phyloP scores from a whole-genome alignment of 1,140 invertebrate genomes.

The fruit fly (Drosophila melanogaster) region Release_6_plus_ISO1_MT NT_033779.5:3337501-3338000 shows the following conservation, averaged over 20 bases:
- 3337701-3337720: slow-evolving; percentile 91
- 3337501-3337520: slow-evolving; percentile 94
- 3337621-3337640: slow-evolving; percentile 92
- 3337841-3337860: slow-evolving; percentile 93
- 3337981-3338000: background rate
- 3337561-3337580: slow-evolving; percentile 91
- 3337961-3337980: slow-evolving; percentile 12
- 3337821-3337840: slow-evolving; percentile 90
- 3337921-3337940: background rate
- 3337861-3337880: slow-evolving; percentile 94
- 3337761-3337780: slow-evolving; percentile 90
- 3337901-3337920: background rate
- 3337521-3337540: slow-evolving; percentile 94
- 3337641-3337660: slow-evolving; percentile 90
- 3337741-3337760: slow-evolving; percentile 92
- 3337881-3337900: slow-evolving; percentile 89
- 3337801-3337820: slow-evolving; percentile 88
- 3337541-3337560: slow-evolving; percentile 95
- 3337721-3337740: slow-evolving; percentile 95
- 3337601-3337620: slow-evolving; percentile 91
- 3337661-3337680: slow-evolving; percentile 90
- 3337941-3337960: background rate
- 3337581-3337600: slow-evolving; percentile 92
- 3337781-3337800: slow-evolving; percentile 91
- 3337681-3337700: slow-evolving; percentile 92